Percentiles rank a stretch among this genome's conserved stretches.
These are phyloP conservation scores for Grapholita molesta DNA, from an alignment of 1,140 invertebrate genomes.

Conservation along the genomic window DNA sequence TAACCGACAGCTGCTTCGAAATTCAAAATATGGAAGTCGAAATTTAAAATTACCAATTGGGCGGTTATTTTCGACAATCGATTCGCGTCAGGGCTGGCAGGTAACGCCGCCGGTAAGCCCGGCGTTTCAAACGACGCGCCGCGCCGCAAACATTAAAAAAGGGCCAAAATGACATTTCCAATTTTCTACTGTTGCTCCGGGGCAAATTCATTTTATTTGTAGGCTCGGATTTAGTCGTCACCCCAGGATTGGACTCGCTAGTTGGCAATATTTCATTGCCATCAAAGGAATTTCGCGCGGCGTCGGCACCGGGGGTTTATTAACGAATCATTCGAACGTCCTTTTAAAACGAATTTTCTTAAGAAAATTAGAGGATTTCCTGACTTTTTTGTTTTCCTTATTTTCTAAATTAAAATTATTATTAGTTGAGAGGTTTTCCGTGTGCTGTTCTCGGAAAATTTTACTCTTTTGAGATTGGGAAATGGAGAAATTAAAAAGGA, in stretches of 20 bases:
- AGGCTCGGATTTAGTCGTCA: slow-evolving; percentile 61
- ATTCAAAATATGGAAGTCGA: slow-evolving; percentile 33
- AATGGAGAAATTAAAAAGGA: too few species aligned
- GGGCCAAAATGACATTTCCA: slow-evolving; percentile 73
- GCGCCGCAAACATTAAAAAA: slow-evolving; percentile 72
- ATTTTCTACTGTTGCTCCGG: slow-evolving; percentile 72
- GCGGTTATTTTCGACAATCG: slow-evolving; percentile 47
- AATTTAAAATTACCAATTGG: slow-evolving; percentile 54
- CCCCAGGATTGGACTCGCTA: slow-evolving; percentile 30
- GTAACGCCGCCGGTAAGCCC: slow-evolving; percentile 51
- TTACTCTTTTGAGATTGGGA: slow-evolving; percentile 30
- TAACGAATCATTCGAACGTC: slow-evolving; percentile 56
- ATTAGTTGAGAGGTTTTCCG: slow-evolving; percentile 30
- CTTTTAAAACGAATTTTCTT: slow-evolving; percentile 48
- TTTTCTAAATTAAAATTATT: slow-evolving; percentile 47
- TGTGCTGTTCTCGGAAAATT: slow-evolving; percentile 36
- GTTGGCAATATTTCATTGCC: slow-evolving; percentile 60
- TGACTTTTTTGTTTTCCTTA: slow-evolving; percentile 43
- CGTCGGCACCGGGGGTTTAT: slow-evolving; percentile 44
- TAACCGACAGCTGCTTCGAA: slow-evolving; percentile 3
- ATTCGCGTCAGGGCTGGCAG: slow-evolving; percentile 50
- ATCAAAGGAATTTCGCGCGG: slow-evolving; percentile 53
- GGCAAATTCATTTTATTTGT: slow-evolving; percentile 71
- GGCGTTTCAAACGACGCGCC: slow-evolving; percentile 43
- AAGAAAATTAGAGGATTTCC: slow-evolving; percentile 57